Base-by-base conservation (phyloP, 2,888 invertebrate species). In the Nomada ferruginata region DNA sequence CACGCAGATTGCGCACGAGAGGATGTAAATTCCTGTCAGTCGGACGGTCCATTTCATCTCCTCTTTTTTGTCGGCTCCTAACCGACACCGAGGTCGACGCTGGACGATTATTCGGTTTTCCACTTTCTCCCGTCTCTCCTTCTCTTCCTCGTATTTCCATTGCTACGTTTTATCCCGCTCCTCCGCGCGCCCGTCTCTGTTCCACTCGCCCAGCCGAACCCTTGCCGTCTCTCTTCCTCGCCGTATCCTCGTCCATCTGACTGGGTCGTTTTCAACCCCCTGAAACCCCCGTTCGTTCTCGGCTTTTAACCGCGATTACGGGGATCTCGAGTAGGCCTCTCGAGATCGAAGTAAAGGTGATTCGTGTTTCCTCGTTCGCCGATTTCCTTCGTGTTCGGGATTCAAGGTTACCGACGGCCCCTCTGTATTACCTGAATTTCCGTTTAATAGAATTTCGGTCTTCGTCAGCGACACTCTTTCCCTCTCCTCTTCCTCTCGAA, bases 11-110 rank as follows among this genome's bases (percentile, higher is more conserved):
- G 92, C 92, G 91, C 92, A 89, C 90, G 91, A 90, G 90, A 92
- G 92, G 91, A 92, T 92, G 92, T 92, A 92, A 93, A 93, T 93
- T 93, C 92, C 92, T 92, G 92, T 91, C 92, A 91, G 92, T 92
- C 90, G 90, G 91, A 91, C 89, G 91, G 92, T 92, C 91, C 92
- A 92, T 93, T 92, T 92, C 92, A 90, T 86, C 87, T 86, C 89
- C 87, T 90, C 87, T 90, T 87, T 90, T 90, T 89, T 89, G 89
- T 83, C 90, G 78, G 84, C 87, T 89, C 85, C 90, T 90, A 90
- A 90, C 89, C 89, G 87, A 84, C 88, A 86, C 85, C 87, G 89
- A 85, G 88, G 90, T 88, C 87, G 87, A 86, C 87, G 87, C 85
- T 80, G 88, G 88, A 91, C 91, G 91, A 91, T 91, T 91, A 91